Conservation (phyloP, 2,113 vertebrate species). For the Mastomys coucha region DNA sequence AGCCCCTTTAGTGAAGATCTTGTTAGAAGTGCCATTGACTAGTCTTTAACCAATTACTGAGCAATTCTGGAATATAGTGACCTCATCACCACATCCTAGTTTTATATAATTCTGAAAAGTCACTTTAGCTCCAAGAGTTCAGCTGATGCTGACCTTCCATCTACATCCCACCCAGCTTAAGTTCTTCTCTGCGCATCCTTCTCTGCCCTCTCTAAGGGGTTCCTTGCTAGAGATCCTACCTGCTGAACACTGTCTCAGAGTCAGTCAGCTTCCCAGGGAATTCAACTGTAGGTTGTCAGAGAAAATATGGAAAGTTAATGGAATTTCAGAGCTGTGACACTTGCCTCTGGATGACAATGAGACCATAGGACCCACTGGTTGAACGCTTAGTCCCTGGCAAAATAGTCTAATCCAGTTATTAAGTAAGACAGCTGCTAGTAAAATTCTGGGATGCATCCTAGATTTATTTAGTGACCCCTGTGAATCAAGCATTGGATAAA, state of each 20-base stretch:
- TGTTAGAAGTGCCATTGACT: neutral
- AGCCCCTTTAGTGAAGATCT: neutral
- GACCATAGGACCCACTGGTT: neutral
- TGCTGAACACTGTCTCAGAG: neutral
- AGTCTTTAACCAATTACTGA: neutral
- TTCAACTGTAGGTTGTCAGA: neutral
- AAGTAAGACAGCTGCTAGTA: neutral
- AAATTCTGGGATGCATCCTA: neutral
- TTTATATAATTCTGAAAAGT: neutral
- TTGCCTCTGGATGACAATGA: neutral
- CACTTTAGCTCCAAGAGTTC: neutral
- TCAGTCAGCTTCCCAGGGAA: neutral
- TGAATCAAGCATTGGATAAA: neutral
- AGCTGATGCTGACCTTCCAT: neutral
- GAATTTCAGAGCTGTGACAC: neutral
- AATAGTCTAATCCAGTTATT: neutral
- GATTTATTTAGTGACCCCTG: neutral
- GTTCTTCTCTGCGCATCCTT: neutral
- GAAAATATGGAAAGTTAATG: neutral
- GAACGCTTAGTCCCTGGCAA: neutral
- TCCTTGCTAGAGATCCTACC: neutral
- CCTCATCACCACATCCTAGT: neutral
- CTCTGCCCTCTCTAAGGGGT: neutral
- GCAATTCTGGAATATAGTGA: neutral
- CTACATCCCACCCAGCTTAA: neutral